These are phyloP conservation scores for Pheosia gnoma DNA, from an alignment of 2,888 invertebrate species.

Conservation along the genomic window DNA sequence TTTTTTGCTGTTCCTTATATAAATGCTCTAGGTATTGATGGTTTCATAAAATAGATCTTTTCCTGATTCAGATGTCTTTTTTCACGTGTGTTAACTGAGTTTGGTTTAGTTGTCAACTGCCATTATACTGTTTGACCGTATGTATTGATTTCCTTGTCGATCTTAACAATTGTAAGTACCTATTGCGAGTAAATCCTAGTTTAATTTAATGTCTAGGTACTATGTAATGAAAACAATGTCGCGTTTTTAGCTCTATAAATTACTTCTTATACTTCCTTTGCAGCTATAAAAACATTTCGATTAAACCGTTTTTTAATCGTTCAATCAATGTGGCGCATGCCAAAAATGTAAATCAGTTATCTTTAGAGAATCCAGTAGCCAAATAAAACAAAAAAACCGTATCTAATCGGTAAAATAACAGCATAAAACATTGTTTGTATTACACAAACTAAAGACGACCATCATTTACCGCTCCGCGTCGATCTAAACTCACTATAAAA, in stretches of 20 bases:
- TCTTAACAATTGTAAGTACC: background rate
- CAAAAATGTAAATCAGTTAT: constrained; percentile 9
- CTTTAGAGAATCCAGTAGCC: constrained; percentile 37
- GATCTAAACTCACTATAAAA: constrained; percentile 53
- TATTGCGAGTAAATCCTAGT: background rate
- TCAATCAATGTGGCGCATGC: constrained; percentile 8
- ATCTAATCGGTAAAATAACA: constrained; percentile 47
- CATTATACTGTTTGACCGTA: background rate
- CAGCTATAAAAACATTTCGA: background rate
- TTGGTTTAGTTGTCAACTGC: background rate
- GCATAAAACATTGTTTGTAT: constrained; percentile 50
- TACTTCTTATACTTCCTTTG: background rate
- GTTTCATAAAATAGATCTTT: constrained; percentile 41
- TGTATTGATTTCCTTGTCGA: too few species aligned
- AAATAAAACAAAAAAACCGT: constrained; percentile 32
- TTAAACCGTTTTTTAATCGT: constrained; percentile 3
- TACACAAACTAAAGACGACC: constrained; percentile 47
- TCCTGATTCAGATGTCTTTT: constrained; percentile 28
- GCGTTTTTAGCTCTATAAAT: background rate
- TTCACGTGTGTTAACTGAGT: background rate
- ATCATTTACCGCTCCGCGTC: constrained; percentile 50
- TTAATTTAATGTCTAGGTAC: too few species aligned
- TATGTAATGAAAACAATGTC: too few species aligned
- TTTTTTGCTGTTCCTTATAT: constrained; percentile 60
- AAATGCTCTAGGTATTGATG: constrained; percentile 54